phyloP scores from a whole-genome alignment of 2,888 invertebrate species.

The Tineola bisselliella region DNA sequence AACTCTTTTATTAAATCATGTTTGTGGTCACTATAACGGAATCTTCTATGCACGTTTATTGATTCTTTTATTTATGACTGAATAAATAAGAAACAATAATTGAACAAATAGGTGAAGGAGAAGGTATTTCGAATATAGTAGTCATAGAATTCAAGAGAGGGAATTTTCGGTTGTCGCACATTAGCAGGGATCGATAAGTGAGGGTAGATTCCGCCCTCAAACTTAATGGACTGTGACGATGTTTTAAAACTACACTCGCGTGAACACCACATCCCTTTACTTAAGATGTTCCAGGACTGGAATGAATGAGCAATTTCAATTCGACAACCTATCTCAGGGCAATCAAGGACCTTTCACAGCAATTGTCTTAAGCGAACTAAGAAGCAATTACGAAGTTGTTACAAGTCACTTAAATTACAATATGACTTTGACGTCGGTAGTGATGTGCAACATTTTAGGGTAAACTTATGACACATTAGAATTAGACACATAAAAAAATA shows the following conservation, averaged over 20 bases:
- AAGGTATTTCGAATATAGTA: neutral
- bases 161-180: slow-evolving; percentile 18
- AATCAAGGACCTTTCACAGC: neutral
- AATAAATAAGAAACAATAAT: no score
- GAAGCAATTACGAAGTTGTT: slow-evolving; percentile 1
- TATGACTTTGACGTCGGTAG: neutral
- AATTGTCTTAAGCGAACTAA: slow-evolving; percentile 1
- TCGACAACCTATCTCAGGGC: neutral
- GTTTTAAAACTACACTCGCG: slow-evolving; percentile 25
- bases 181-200: slow-evolving; percentile 28
- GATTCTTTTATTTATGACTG: no score
- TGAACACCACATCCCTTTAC: slow-evolving; percentile 9
- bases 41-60: no score
- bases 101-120: no score
- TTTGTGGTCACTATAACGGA: no score
- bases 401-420: slow-evolving; percentile 1
- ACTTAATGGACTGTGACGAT: slow-evolving; percentile 30
- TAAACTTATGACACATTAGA: no score
- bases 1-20: no score
- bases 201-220: slow-evolving; percentile 15
- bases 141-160: neutral
- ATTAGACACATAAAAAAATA: no score
- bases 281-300: slow-evolving; percentile 1
- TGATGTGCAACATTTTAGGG: no score
- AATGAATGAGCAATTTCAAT: slow-evolving; percentile 6